Evolutionary conservation across 1,140 invertebrate genomes (phyloP), one percentile per base, ranked within the genome.

Genomic region (Doryteuthis pealeii): DNA sequence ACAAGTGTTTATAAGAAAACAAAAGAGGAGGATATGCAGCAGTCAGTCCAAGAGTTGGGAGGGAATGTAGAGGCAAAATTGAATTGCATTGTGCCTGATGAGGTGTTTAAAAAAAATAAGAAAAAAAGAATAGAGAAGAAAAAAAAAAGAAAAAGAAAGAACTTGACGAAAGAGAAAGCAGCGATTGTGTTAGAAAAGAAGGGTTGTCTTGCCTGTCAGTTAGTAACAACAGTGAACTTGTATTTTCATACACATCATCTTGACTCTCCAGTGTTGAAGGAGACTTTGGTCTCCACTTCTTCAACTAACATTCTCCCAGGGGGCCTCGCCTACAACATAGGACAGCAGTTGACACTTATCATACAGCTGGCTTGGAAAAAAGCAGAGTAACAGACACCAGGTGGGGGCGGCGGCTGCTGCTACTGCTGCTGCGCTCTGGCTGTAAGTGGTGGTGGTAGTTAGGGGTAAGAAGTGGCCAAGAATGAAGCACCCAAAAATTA

Each of bases 281-380:
- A 58, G 54, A 58, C 26, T 58, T 58, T 6, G 3, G 2, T 58
- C 15, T 18, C 54, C 54, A 58, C 54, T 28, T 58, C 54, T 58
- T 58, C 54, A 58, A 58, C 54, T 58, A 58, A 58, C 54, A 58
- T 58, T 58, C 26, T 58, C 54, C 54, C 54, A 58, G 54, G 54
- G 54, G 26, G 54, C 54, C 26, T 58, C 54, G 54, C 54, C 54
- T 58, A 58, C 54, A 58, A 58, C 26, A 58, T 58, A 58, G 54
- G 54, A 58, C 26, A 58, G 54, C 54, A 58, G 54, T 58, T 58
- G 54, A 58, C 15, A 58, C 54, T 4, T 58, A 28, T 58, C 18
- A 58, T 58, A 58, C 18, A 58, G 35, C 35, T 10, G 35, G 35
- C 10, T 40, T 40, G 35, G 4, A 40, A 40, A 10, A 40, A 40